Evolutionary conservation across 2,113 vertebrate genomes (phyloP), one percentile per base, ranked within the genome.

Genomic region (Xenopus laevis): DNA sequence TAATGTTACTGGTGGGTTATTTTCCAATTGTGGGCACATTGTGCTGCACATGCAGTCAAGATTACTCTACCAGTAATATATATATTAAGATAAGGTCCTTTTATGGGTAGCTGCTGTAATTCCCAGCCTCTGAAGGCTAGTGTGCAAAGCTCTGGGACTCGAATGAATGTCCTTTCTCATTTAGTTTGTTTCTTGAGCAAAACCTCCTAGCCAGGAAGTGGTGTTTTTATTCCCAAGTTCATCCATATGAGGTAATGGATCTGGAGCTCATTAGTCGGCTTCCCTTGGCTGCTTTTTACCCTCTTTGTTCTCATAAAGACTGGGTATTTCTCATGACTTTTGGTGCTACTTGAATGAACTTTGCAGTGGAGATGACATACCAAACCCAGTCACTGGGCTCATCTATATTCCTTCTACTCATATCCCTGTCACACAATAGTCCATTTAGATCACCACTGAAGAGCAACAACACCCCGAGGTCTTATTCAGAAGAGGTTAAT

Each of bases 1-100:
- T 27, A 27, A 27, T 27, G 33, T 40, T 40, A 40, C 33, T 50
- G 20, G 9, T 60, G 58, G 18, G 15, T 60, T 61, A 4, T 61
- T 20, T 61, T 20, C 20, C 20, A 10, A 11, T 27, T 13, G 21
- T 7, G 11, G 17, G 40, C 33, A 65, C 40, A 18, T 46, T 65
- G 17, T 46, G 2, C 40, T 65, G 10, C 63, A 65, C 40, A 65
- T 65, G 63, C 63, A 45, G 10, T 20, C 2, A 46, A 65, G 63
- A 65, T 65, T 65, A 65, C 17, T 17, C n/a, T 46, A 46, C 16
- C 40, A 65, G 33, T 46, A 65, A 65, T 65, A 46, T 40, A 40
- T 65, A 40, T 63, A 63, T 63, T 63, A 65, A 20, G 33, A 40
- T 40, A 40, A 40, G 33, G 33, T 40, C 33, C 33, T 40, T 9